Percentiles rank a stretch among this genome's conserved stretches.
Evolutionary conservation across 2,113 vertebrate genomes (phyloP).

Genomic region (Gyps fulvus): DNA sequence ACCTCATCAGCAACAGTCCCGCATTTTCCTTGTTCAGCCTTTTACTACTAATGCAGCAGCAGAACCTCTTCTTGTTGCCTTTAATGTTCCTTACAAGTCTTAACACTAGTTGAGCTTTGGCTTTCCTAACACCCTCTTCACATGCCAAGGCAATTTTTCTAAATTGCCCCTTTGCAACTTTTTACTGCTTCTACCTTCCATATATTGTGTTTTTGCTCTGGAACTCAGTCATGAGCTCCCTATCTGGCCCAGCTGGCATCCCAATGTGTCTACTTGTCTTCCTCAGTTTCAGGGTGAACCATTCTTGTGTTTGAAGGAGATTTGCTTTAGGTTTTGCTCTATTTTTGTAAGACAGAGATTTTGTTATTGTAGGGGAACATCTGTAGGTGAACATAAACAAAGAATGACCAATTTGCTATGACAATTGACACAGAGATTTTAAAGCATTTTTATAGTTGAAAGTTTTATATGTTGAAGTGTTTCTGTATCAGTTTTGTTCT

Average conservation of each 20-base stretch:
- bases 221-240: background rate
- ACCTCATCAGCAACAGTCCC: background rate
- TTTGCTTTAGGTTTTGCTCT: background rate
- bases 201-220: fast-evolving
- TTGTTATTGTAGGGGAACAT: background rate
- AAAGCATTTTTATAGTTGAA: background rate
- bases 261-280: fast-evolving
- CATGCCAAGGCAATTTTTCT: background rate
- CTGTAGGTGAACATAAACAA: background rate
- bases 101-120: background rate
- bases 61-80: background rate
- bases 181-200: background rate
- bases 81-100: background rate
- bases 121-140: background rate
- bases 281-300: background rate
- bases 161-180: background rate
- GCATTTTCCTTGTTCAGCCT: background rate
- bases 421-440: background rate
- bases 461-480: background rate
- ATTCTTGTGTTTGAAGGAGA: background rate
- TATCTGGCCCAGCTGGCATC: background rate
- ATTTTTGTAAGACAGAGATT: background rate
- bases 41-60: background rate
- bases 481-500: background rate
- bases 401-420: background rate